phyloP scores from a whole-genome alignment of 2,888 invertebrate genomes.

The Oegoconia quadripuncta region DNA sequence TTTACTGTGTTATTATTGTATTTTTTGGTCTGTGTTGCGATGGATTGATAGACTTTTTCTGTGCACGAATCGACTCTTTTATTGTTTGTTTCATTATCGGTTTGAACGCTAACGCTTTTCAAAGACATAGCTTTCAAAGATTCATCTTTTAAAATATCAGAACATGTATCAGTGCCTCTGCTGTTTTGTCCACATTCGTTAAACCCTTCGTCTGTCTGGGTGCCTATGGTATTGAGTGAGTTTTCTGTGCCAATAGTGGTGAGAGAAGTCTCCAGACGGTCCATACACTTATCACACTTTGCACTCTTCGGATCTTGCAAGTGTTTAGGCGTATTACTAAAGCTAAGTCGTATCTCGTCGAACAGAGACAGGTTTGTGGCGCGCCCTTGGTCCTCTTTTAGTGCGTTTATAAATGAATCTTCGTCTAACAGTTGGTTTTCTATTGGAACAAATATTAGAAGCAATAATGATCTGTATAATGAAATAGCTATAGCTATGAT shows the following conservation, averaged over 20 bases:
- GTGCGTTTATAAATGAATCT: slow-evolving; percentile 54
- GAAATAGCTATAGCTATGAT: too few species aligned
- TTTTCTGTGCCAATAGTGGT: slow-evolving; percentile 32
- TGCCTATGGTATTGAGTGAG: slow-evolving; percentile 29
- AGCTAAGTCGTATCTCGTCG: slow-evolving; percentile 65
- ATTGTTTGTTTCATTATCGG: slow-evolving; percentile 1
- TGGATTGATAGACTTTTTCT: background rate
- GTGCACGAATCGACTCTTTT: background rate
- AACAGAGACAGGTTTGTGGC: slow-evolving; percentile 61
- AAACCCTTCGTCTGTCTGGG: slow-evolving; percentile 35
- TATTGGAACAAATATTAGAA: slow-evolving; percentile 26
- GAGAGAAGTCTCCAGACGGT: slow-evolving; percentile 27
- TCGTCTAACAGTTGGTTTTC: slow-evolving; percentile 62
- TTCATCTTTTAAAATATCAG: background rate
- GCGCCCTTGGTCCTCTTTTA: slow-evolving; percentile 59
- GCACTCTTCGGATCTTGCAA: slow-evolving; percentile 29
- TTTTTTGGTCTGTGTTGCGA: slow-evolving; percentile 34
- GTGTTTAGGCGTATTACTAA: slow-evolving; percentile 46
- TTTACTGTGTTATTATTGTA: slow-evolving; percentile 31
- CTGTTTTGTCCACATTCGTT: slow-evolving; percentile 8
- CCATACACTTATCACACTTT: slow-evolving; percentile 26
- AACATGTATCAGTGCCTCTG: background rate
- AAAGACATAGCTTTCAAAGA: background rate
- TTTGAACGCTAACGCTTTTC: slow-evolving; percentile 12
- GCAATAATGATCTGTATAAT: too few species aligned